Evolutionary conservation across 2,113 vertebrate genomes (phyloP).

Genomic region (Pycnonotus jocosus): DNA sequence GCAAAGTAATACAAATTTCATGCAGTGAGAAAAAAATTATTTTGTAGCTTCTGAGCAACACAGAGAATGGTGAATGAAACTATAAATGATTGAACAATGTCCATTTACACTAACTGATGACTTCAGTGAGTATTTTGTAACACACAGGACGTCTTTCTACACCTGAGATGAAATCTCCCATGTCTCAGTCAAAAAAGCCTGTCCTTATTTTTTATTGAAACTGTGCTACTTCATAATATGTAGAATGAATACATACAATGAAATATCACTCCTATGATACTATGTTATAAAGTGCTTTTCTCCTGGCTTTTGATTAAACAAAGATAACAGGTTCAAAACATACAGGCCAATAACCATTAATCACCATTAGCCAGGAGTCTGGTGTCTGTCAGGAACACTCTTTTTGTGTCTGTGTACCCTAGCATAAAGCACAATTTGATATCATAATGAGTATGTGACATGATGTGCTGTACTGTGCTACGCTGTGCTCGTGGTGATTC

Average conservation of each 20-base stretch:
- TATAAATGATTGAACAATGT: not conserved
- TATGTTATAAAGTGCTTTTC: not conserved
- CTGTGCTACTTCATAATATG: not conserved
- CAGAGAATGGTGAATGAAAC: not conserved
- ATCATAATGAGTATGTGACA: not conserved
- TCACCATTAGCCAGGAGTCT: not conserved
- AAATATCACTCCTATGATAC: not conserved
- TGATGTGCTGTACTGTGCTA: not conserved
- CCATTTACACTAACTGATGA: not conserved
- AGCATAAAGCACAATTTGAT: constrained; percentile 6
- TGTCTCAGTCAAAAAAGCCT: not conserved
- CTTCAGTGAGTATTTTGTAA: not conserved
- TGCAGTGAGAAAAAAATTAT: not conserved
- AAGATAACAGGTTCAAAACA: not conserved
- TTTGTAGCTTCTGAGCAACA: not conserved
- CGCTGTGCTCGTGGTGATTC: accelerated
- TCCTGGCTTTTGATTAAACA: constrained; percentile 25
- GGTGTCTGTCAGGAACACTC: not conserved
- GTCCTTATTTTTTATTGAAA: not conserved
- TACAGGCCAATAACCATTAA: constrained; percentile 28
- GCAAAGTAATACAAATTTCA: not conserved
- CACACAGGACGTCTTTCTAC: not conserved
- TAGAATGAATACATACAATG: not conserved
- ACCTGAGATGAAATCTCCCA: not conserved
- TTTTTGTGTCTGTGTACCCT: not conserved